Evolutionary conservation across 2,888 invertebrate species (phyloP), one percentile per base, ranked within the genome.

Genomic region (Germaria angustata): DNA sequence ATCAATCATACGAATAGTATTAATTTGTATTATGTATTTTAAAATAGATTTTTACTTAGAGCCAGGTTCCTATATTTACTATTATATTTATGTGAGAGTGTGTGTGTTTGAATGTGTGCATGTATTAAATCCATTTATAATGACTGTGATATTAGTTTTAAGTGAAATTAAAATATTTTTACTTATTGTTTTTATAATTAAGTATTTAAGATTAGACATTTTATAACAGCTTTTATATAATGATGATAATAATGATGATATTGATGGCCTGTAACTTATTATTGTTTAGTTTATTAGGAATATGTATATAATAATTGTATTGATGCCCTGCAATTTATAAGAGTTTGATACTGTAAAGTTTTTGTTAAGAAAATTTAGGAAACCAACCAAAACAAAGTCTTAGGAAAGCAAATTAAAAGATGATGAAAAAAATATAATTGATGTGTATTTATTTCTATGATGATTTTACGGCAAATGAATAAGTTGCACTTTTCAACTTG

Each of bases 131-230:
- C 24, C 36, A 73, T 61, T 68, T 68, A 39, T 28, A 59, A 51
- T 7, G 36, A n/a, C 78, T 82, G 81, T 82, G 81, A 82, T 82
- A 82, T 69, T 78, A 75, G 15, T 44, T 51, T 68, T 34, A 20
- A 61, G 49, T 0, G 41, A n/a, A 71, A 28, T 77, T 32, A 17
- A 34, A 59, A 63, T 32, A 65, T 65, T 13, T 76, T 76, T 24
- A 49, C 13, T 78, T 77, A 77, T 71, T 81, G 81, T 81, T 81
- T 81, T 81, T 81, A 72, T 77, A 51, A 71, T 71, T 81, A 77
- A 72, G 76, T 61, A 57, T 41, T 20, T 53, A 39, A 1, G 11
- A 44, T 57, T 17, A 36, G n/a, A 53, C 13, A 69, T 32, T 34
- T 20, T 51, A 5, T 71, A 49, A 22, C 11, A 49, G 34, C n/a